Evolutionary conservation across 2,888 invertebrate species (phyloP), one percentile per base, ranked within the genome.

Genomic region (Marronus borbonicus): DNA sequence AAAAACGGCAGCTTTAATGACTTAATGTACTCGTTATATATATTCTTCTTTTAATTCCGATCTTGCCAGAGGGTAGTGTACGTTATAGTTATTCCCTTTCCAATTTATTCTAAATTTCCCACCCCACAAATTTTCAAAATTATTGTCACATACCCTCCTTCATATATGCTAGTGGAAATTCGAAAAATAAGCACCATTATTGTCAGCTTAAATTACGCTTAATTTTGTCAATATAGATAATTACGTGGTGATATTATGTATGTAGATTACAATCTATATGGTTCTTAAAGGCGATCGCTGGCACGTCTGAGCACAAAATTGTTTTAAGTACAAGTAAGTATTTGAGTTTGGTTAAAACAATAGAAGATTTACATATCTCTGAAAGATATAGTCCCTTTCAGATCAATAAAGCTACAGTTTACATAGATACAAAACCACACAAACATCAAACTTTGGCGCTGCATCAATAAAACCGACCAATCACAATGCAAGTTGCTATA

Each of bases 161-260:
- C 36, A 20, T 20, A 24, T 55, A 55, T n/a, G 17, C 20, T 36
- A 55, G 44, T 72, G 3, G 58, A 39, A 58, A 72, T 17, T 55
- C 72, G 72, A 60, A 17, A 39, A 58, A 58, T 20, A 72, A 72
- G 55, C 72, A 72, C 17, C 72, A 17, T 72, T 72, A 72, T 72
- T 72, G 72, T 72, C 72, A 58, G 72, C 72, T 55, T 39, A 72
- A 39, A 72, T 36, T 70, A 72, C 39, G 36, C 17, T 58, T 60
- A n/a, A 50, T 55, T 14, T 52, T 20, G n/a, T 58, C 20, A n/a
- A 52, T 55, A 55, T 20, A 55, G 20, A 20, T 55, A 55, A 7
- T 55, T 55, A 17, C 8, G 7, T 55, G 20, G 14, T 55, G 55
- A 24, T 55, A 55, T 55, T 17, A 17, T 55, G 55, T 20, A 55